Percentiles rank a stretch among this genome's conserved stretches.
Conservation (phyloP, 92 coral and sea anemone species). For the Epizoanthus fatuus region DNA sequence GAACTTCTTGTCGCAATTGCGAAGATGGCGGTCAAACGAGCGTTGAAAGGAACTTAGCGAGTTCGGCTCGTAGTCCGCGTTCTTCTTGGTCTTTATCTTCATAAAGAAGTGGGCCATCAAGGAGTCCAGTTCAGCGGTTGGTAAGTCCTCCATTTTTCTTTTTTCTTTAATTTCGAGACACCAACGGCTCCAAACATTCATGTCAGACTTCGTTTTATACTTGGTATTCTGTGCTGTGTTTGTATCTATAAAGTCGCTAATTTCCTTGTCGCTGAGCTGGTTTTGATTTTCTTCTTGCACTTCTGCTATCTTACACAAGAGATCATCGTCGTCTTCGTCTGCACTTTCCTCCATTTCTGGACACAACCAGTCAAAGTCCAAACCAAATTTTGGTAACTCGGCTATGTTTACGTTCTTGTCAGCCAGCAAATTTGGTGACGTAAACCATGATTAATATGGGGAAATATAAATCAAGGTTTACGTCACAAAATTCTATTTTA, state of each 20-base stretch:
- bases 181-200: no score
- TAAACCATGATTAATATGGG: neutral
- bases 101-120: conserved; percentile 8
- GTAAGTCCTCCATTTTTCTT: neutral
- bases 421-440: neutral
- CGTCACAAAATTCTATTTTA: neutral
- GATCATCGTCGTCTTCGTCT: neutral
- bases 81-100: neutral
- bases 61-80: conserved; percentile 15
- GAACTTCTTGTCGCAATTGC: neutral
- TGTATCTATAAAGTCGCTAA: conserved; percentile 1
- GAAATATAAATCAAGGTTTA: no score
- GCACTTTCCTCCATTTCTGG: neutral
- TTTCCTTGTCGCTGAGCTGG: neutral
- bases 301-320: neutral
- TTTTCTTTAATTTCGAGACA: neutral
- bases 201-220: neutral
- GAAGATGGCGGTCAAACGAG: conserved; percentile 16
- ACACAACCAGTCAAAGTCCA: neutral
- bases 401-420: neutral
- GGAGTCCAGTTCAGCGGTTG: conserved; percentile 5
- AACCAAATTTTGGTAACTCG: conserved; percentile 1
- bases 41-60: neutral
- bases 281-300: neutral
- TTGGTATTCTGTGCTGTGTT: neutral